These are phyloP conservation scores for Microctenopoma stevenorrisi DNA, from an alignment of 2,797 vertebrate species.

Conservation along the genomic window DNA sequence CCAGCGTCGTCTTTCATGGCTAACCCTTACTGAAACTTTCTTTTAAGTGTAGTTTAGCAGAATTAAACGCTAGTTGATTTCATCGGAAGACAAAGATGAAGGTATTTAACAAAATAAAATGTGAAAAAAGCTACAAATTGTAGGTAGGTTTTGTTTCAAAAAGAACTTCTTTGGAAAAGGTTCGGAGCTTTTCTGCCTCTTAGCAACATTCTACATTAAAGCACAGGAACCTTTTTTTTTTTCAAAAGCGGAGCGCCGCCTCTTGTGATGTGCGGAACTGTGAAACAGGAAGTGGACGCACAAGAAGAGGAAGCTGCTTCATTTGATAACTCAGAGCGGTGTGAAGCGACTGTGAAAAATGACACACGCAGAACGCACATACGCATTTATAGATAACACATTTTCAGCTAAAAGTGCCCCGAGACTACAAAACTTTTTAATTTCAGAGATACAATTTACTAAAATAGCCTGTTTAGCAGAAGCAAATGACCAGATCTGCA, in stretches of 20 bases:
- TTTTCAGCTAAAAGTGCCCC: constrained; percentile 16
- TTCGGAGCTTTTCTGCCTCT: background rate
- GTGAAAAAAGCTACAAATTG: background rate
- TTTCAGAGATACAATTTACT: background rate
- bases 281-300: constrained; percentile 84
- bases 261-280: constrained; percentile 60
- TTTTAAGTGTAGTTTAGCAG: constrained; percentile 18
- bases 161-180: background rate
- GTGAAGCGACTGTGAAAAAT: constrained; percentile 47
- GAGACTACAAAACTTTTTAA: background rate
- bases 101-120: background rate
- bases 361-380: constrained; percentile 21
- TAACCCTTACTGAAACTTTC: constrained; percentile 1
- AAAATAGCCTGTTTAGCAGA: background rate
- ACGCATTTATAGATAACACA: background rate
- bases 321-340: constrained; percentile 79
- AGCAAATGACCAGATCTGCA: background rate
- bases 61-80: background rate
- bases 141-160: background rate
- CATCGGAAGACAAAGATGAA: background rate
- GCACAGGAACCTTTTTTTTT: constrained; percentile 4
- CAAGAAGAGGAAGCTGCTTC: constrained; percentile 80
- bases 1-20: constrained; percentile 9
- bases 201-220: background rate
- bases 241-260: constrained; percentile 9